A percentile compares a stretch with the other conserved stretches of the same genome.
These are phyloP conservation scores for Ichneumoninae sp. DNA, from an alignment of 2,888 invertebrate species.

Conservation along the genomic window DNA sequence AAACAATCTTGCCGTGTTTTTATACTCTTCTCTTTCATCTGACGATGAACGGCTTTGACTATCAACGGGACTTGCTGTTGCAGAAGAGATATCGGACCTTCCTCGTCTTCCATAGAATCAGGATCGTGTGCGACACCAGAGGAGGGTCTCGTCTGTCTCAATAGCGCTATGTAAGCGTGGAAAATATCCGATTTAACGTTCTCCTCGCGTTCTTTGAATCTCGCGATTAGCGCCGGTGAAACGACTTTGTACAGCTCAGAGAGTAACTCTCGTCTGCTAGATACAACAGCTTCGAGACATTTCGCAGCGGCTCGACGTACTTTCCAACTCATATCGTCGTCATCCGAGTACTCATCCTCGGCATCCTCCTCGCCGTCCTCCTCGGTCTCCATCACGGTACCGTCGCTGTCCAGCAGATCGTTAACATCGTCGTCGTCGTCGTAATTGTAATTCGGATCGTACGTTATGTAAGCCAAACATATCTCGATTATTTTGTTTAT, in stretches of 20 bases:
- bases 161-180: conserved; percentile 96
- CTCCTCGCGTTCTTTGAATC: conserved; percentile 99
- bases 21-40: conserved; percentile 93
- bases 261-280: conserved; percentile 95
- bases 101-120: conserved; percentile 90
- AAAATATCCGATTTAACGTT: conserved; percentile 99
- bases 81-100: conserved; percentile 87
- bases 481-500: conserved; percentile 93
- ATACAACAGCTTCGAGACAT: conserved; percentile 97
- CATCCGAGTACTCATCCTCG: conserved; percentile 98
- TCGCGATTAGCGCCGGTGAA: conserved; percentile 95
- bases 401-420: conserved; percentile 90
- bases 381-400: conserved; percentile 88
- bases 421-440: conserved; percentile 95
- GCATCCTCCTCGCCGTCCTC: conserved; percentile 89
- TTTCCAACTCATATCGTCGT: conserved; percentile 99
- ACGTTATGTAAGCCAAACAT: conserved; percentile 95
- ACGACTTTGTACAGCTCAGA: conserved; percentile 94
- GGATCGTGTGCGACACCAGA: conserved; percentile 88
- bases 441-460: conserved; percentile 99
- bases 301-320: conserved; percentile 98
- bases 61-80: conserved; percentile 90
- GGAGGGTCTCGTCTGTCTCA: conserved; percentile 94
- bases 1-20: conserved; percentile 97
- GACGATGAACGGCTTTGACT: conserved; percentile 94